Evolutionary conservation across 2,797 vertebrate species (phyloP), one percentile per base, ranked within the genome.

Genomic region (Chelon auratus): DNA sequence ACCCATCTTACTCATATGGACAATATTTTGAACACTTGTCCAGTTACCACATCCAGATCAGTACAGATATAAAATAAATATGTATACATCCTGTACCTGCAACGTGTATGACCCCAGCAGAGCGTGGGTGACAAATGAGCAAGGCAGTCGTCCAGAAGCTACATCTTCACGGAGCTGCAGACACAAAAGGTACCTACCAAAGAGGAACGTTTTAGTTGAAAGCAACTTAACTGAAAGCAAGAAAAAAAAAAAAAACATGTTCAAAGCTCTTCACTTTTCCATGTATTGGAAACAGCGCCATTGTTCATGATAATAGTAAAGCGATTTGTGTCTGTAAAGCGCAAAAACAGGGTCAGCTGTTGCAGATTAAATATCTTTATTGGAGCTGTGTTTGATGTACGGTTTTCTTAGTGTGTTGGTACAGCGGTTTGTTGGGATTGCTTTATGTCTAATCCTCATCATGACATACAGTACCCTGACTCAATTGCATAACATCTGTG

Each of bases 91-190:
- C 5, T 55, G 0, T 80, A 93, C 92, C 92, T 99, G 98, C 82
- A 99, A 84, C 0, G 95, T 95, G 76, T 97, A 98, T 0, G 98
- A 99, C 20, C 97, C 97, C 80, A 99, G 95, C 69, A 99, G 94
- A 64, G 97, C 92, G 0, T 97, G 96, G 33, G 98, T 99, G 88
- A 99, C 97, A 67, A 99, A 98, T 0, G 98, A 99, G 80, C 98
- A 99, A 0, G 97, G 98, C 83, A 99, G 93, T 2, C 96, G 95
- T 24, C 98, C 97, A 3, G 95, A 96, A 17, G 93, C 87, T 51
- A 99, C 95, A 81, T 99, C 97, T 87, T 98, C 95, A 48, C 98
- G 95, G 63, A 99, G 95, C 91, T 99, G 98, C 87, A 99, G 96
- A 93, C 98, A 99, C 91, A 99, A 85, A 88, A 96, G 96, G 86